Percentiles rank a stretch among this genome's conserved stretches.
These are phyloP conservation scores for Erethizon dorsatum DNA, from an alignment of 2,797 vertebrate genomes.

Conservation along the genomic window DNA sequence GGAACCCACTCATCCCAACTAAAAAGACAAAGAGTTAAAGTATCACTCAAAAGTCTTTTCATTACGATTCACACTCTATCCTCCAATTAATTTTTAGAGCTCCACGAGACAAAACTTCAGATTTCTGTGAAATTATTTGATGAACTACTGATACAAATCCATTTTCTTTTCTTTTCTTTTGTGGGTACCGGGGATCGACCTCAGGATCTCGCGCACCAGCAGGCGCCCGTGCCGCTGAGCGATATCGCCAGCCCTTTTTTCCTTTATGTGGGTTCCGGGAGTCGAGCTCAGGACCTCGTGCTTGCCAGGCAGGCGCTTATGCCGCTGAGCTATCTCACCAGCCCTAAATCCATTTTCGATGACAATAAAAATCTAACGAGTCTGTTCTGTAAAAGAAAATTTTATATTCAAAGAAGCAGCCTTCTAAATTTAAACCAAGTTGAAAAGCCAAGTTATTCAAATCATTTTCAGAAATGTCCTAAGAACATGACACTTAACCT, in stretches of 20 bases:
- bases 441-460: slow-evolving; percentile 36
- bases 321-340: no score
- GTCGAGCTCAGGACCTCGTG: no score
- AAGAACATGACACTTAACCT: background rate
- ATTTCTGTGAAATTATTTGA: slow-evolving; percentile 49
- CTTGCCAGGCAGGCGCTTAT: no score
- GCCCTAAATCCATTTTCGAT: background rate
- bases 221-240: no score
- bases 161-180: background rate
- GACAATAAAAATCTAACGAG: slow-evolving; percentile 14
- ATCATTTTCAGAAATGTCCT: slow-evolving; percentile 3
- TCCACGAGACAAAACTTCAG: background rate
- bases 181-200: no score
- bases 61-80: background rate
- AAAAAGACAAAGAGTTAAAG: slow-evolving; percentile 80
- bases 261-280: no score
- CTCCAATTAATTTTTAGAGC: slow-evolving; percentile 37
- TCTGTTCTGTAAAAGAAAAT: background rate
- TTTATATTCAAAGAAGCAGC: slow-evolving; percentile 12
- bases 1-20: slow-evolving; percentile 99
- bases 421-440: background rate
- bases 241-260: no score
- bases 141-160: slow-evolving; percentile 13
- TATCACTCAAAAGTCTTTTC: slow-evolving; percentile 57
- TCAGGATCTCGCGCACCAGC: no score